These are phyloP conservation scores for Globodera rostochiensis DNA, from an alignment of 1,140 invertebrate species.

Conservation along the genomic window DNA sequence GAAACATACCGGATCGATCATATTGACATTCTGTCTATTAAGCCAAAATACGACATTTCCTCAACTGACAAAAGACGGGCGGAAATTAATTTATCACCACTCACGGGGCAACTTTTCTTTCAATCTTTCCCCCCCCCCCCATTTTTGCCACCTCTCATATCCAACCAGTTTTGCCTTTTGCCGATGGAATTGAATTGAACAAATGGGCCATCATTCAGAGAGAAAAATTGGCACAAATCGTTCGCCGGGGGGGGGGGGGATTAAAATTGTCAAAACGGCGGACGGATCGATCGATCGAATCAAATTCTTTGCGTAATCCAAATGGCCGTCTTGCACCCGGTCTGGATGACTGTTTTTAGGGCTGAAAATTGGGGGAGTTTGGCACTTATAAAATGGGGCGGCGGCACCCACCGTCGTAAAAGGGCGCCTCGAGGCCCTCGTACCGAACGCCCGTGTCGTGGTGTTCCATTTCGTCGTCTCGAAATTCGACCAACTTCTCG, in stretches of 20 bases:
- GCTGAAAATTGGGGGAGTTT: conserved; percentile 60
- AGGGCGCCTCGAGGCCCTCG: conserved; percentile 82
- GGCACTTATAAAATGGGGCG: not conserved
- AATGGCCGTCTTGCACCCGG: conserved; percentile 90
- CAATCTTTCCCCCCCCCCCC: not conserved
- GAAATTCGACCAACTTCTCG: conserved; percentile 82
- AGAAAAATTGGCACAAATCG: conserved; percentile 7
- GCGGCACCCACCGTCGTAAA: conserved; percentile 71
- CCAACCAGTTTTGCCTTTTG: not conserved
- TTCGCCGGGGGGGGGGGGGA: no score
- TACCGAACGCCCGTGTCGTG: conserved; percentile 91
- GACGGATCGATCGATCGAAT: not conserved
- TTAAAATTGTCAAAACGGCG: not conserved
- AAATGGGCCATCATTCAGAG: conserved; percentile 13
- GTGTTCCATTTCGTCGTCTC: conserved; percentile 97
- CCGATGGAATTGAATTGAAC: not conserved
- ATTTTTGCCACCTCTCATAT: not conserved
- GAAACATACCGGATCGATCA: no score
- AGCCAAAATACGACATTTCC: no score
- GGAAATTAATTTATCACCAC: not conserved
- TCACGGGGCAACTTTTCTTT: not conserved
- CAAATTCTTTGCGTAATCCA: conserved; percentile 70
- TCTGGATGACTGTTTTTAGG: conserved; percentile 82
- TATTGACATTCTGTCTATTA: no score
- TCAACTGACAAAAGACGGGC: no score